phyloP scores from a whole-genome alignment of 2,888 invertebrate genomes.

The Pseudococcus longispinus region DNA sequence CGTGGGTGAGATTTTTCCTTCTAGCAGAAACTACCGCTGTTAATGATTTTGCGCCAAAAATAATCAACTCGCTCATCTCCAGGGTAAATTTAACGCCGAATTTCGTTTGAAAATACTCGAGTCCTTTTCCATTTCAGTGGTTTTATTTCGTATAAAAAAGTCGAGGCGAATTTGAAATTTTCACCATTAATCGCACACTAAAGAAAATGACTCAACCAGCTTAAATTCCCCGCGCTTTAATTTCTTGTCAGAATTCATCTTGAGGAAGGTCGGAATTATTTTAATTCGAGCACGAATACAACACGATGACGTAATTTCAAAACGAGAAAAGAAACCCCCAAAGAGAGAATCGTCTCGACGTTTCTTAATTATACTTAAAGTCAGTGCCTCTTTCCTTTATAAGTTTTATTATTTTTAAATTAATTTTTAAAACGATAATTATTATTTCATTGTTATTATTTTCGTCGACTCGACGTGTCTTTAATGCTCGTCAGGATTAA shows the following conservation, averaged over 20 bases:
- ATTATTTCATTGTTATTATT: not conserved
- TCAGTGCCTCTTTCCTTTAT: not conserved
- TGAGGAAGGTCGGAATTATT: slow-evolving; percentile 34
- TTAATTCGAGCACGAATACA: not conserved
- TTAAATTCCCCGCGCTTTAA: slow-evolving; percentile 24
- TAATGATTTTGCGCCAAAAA: slow-evolving; percentile 18
- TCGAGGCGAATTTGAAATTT: slow-evolving; percentile 25
- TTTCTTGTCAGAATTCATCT: slow-evolving; percentile 14
- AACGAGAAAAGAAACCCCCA: not conserved
- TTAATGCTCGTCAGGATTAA: no score
- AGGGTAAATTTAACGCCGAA: slow-evolving; percentile 29
- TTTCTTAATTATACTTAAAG: not conserved
- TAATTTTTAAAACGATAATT: not conserved
- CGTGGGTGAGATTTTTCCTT: slow-evolving; percentile 12
- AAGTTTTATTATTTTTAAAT: not conserved
- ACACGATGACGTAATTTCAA: slow-evolving; percentile 18
- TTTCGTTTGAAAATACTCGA: slow-evolving; percentile 34
- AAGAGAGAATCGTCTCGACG: not conserved
- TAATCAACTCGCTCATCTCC: slow-evolving; percentile 31
- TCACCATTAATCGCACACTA: not conserved
- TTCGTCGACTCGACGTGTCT: not conserved
- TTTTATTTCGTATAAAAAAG: slow-evolving; percentile 34
- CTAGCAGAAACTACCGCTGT: not conserved
- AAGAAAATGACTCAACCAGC: slow-evolving; percentile 19
- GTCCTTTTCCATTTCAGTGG: slow-evolving; percentile 23